Percentiles rank a stretch among this genome's conserved stretches.
phyloP scores from a whole-genome alignment of 2,113 vertebrate species.

The Phrynosoma blainvillii region DNA sequence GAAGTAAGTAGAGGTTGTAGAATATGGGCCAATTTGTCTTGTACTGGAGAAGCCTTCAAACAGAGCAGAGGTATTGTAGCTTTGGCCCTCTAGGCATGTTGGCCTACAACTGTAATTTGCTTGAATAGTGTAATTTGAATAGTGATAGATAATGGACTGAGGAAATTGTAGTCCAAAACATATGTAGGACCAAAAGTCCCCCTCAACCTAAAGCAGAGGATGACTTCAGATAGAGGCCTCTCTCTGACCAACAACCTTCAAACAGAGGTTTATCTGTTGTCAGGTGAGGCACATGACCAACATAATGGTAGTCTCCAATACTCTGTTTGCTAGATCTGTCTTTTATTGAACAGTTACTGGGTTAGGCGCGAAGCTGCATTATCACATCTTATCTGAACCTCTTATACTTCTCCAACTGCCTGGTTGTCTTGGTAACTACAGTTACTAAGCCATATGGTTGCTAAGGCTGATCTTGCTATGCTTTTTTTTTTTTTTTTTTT shows the following conservation, averaged over 20 bases:
- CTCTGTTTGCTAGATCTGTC: neutral
- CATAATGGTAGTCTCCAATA: neutral
- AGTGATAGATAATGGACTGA: too few species aligned
- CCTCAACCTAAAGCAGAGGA: neutral
- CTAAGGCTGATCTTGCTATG: constrained; percentile 5
- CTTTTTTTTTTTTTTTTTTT: neutral
- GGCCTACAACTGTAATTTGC: too few species aligned
- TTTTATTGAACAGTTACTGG: neutral
- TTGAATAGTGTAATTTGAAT: too few species aligned
- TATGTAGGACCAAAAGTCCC: neutral
- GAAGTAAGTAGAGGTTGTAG: too few species aligned
- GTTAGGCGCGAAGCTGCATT: neutral
- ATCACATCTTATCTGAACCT: neutral
- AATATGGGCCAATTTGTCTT: too few species aligned
- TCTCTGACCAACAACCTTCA: too few species aligned
- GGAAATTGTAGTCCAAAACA: neutral
- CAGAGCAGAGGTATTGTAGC: too few species aligned
- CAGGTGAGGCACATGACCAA: neutral
- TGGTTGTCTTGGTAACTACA: constrained; percentile 33
- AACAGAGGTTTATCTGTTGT: neutral
- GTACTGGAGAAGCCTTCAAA: too few species aligned
- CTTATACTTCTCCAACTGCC: neutral
- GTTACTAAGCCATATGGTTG: constrained; percentile 26
- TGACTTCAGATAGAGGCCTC: neutral
- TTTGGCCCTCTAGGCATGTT: too few species aligned